These are phyloP conservation scores for Rhyacophila evoluta DNA, from an alignment of 2,888 invertebrate genomes.

Conservation along the genomic window DNA sequence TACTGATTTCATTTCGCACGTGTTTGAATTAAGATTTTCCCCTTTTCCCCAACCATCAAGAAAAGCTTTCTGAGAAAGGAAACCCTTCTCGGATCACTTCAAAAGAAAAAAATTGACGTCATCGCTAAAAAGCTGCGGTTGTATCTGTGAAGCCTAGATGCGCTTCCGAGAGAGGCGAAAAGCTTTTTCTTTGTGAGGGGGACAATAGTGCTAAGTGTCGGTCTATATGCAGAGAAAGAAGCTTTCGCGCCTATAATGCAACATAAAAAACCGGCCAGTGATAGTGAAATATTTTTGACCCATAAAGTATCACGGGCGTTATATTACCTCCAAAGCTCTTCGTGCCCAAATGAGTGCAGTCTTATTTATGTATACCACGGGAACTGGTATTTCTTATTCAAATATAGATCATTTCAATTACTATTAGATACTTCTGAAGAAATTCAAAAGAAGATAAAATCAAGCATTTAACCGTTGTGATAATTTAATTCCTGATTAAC, in stretches of 20 bases:
- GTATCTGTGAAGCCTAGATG: conserved; percentile 4
- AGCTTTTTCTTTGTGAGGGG: background rate
- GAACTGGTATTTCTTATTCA: too few relatives aligned
- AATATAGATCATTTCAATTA: too few relatives aligned
- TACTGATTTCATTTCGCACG: background rate
- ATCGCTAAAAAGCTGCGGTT: background rate
- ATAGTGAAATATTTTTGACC: too few relatives aligned
- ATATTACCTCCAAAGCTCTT: too few relatives aligned
- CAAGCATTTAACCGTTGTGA: too few relatives aligned
- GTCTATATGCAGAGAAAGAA: background rate
- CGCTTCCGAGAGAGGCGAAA: background rate
- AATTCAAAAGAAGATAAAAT: too few relatives aligned
- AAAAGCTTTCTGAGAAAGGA: background rate
- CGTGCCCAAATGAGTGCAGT: too few relatives aligned
- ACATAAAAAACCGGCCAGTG: background rate
- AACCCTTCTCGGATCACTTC: conserved; percentile 5
- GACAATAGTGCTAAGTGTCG: background rate
- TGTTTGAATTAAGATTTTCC: background rate
- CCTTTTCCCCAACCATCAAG: background rate
- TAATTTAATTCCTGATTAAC: too few relatives aligned
- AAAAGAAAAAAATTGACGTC: background rate
- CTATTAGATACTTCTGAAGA: too few relatives aligned
- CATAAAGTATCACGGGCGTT: too few relatives aligned
- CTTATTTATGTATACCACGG: too few relatives aligned
- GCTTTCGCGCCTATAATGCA: background rate